Percentiles rank a stretch among this genome's conserved stretches.
These are phyloP conservation scores for Argya squamiceps DNA, from an alignment of 2,797 vertebrate genomes.

Conservation along the genomic window DNA sequence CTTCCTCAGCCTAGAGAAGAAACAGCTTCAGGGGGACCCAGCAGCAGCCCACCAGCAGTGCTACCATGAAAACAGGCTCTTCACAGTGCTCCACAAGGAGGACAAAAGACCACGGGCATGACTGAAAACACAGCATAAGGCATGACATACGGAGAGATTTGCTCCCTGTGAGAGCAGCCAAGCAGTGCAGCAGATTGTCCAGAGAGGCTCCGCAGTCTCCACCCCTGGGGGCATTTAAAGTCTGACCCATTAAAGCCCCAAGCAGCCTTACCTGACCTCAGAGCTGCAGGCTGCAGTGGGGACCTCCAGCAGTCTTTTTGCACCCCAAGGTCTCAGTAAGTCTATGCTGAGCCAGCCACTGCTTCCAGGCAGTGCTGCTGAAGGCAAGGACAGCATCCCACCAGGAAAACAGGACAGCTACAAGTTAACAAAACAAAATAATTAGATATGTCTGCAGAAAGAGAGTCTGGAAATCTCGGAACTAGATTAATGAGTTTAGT, in stretches of 20 bases:
- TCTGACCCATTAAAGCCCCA: rapidly evolving
- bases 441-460: background rate
- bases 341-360: rapidly evolving
- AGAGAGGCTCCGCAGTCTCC: background rate
- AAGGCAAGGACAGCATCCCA: background rate
- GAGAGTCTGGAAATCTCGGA: background rate
- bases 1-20: background rate
- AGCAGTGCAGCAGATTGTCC: background rate
- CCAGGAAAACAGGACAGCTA: background rate
- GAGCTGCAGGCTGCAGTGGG: background rate
- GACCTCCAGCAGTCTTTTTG: background rate
- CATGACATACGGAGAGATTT: background rate
- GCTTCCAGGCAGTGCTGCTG: background rate
- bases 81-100: background rate
- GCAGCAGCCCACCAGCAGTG: background rate
- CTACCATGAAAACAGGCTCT: background rate
- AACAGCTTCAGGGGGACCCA: background rate
- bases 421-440: background rate
- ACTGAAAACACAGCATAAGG: background rate
- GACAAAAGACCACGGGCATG: background rate
- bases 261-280: background rate
- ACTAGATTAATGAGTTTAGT: conserved; percentile 1
- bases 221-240: background rate
- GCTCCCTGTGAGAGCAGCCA: rapidly evolving
- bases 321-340: background rate